phyloP scores from a whole-genome alignment of 2,113 vertebrate species.

The Tapirus terrestris region DNA sequence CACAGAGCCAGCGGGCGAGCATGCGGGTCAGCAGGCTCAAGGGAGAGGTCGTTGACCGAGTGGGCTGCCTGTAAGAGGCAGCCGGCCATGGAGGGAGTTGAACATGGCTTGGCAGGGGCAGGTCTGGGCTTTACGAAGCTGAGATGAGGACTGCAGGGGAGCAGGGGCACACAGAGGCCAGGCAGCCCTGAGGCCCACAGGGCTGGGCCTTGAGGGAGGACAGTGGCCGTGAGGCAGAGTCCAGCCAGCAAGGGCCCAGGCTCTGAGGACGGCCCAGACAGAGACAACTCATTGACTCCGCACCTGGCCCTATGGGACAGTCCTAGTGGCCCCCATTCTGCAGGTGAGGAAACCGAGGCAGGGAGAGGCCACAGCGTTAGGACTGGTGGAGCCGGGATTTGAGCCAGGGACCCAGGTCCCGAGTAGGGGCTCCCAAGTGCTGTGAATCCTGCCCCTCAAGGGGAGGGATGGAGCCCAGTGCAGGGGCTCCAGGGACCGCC shows the following conservation, averaged over 20 bases:
- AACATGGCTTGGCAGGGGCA: background rate
- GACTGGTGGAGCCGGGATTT: no score
- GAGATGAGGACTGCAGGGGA: background rate
- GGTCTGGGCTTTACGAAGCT: background rate
- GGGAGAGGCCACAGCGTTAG: background rate
- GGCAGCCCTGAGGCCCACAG: no score
- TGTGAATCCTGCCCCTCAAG: background rate
- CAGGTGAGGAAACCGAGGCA: background rate
- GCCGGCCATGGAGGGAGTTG: background rate
- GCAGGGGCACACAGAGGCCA: background rate
- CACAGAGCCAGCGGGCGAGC: no score
- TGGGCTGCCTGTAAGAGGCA: no score
- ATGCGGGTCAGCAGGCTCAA: no score
- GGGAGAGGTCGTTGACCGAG: no score
- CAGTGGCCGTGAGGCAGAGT: rapidly evolving
- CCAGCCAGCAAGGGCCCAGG: background rate
- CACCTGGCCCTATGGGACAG: background rate
- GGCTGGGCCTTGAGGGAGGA: no score
- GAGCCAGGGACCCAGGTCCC: background rate
- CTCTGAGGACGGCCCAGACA: rapidly evolving
- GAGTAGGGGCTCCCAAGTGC: background rate
- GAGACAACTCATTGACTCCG: rapidly evolving
- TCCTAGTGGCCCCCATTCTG: background rate
- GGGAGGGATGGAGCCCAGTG: background rate
- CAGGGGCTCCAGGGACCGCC: background rate